phyloP scores from a whole-genome alignment of 1,140 invertebrate genomes.

The Mactra quadrangularis region DNA sequence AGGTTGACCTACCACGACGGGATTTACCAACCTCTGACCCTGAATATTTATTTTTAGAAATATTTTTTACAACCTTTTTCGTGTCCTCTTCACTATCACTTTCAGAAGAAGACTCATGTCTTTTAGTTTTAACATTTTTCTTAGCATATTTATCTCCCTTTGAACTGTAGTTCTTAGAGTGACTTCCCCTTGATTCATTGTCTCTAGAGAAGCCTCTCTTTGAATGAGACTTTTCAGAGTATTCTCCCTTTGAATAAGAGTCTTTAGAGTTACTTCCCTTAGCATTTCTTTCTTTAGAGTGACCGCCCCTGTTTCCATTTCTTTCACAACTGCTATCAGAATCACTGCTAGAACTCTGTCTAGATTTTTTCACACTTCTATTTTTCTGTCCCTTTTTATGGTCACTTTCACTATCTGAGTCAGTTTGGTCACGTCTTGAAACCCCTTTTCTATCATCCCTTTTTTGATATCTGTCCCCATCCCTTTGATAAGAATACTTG shows the following conservation, averaged over 20 bases:
- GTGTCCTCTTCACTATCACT: neutral
- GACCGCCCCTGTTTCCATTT: neutral
- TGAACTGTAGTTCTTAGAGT: neutral
- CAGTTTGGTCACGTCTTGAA: neutral
- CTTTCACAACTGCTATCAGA: neutral
- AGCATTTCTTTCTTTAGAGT: neutral
- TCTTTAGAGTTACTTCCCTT: neutral
- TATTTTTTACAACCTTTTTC: no score
- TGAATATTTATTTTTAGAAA: no score
- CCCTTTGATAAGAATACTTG: neutral
- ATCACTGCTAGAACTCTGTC: neutral
- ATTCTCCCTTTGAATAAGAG: no score
- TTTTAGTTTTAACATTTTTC: neutral
- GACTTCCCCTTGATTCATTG: neutral
- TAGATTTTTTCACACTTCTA: neutral
- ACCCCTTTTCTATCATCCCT: no score
- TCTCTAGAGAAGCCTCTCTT: neutral
- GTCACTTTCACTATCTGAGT: neutral
- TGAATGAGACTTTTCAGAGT: no score
- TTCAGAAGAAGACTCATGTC: conserved; percentile 22
- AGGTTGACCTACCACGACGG: no score
- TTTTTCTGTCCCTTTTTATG: no score
- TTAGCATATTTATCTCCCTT: neutral
- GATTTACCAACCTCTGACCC: no score
- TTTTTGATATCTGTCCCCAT: neutral